Conservation (phyloP, 2,113 vertebrate genomes). For the Odontophorus gujanensis region DNA sequence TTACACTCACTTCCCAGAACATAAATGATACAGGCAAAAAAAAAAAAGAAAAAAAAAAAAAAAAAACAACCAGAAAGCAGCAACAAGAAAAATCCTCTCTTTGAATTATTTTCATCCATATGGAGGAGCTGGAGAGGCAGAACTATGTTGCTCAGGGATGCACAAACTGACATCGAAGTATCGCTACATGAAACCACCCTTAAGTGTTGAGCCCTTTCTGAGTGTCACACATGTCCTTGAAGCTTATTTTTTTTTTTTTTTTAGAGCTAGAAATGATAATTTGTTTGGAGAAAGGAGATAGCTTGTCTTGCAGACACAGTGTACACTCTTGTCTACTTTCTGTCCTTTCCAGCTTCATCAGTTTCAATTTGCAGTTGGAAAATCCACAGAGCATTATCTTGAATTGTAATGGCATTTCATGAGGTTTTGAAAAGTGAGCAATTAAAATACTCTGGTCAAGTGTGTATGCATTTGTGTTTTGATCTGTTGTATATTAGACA, state of each 20-base stretch:
- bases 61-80: too few species aligned
- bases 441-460: background rate
- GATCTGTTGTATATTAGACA: background rate
- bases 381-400: background rate
- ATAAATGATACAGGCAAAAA: constrained; percentile 15
- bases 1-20: constrained; percentile 30
- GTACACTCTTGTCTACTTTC: background rate
- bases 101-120: constrained; percentile 12
- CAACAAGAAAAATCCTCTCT: constrained; percentile 25
- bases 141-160: background rate
- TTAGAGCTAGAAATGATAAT: background rate
- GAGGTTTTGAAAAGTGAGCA: constrained; percentile 13
- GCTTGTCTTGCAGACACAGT: background rate
- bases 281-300: background rate
- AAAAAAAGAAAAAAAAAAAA: constrained; percentile 22
- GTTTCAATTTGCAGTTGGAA: background rate
- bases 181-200: background rate
- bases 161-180: background rate
- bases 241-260: background rate
- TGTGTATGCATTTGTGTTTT: background rate
- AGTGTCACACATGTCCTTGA: background rate
- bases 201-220: background rate
- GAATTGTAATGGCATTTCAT: background rate
- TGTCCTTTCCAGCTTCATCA: constrained; percentile 10
- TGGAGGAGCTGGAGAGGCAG: constrained; percentile 32